phyloP scores from a whole-genome alignment of 2,888 invertebrate species.

The Nemotelus pantherinus region DNA sequence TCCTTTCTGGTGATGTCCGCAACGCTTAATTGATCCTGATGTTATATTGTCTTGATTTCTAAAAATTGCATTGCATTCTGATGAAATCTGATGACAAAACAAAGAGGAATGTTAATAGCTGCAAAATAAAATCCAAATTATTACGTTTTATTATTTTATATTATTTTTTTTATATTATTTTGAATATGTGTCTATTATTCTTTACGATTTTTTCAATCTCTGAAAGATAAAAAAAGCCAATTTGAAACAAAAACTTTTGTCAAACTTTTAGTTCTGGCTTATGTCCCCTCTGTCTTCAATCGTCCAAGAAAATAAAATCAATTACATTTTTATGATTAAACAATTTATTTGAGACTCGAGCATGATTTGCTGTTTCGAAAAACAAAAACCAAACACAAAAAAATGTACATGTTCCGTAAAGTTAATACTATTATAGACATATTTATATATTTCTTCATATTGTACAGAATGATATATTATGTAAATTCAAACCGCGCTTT shows the following conservation, averaged over 20 bases:
- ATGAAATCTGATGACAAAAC: no score
- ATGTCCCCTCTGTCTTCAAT: background rate
- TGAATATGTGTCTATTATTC: no score
- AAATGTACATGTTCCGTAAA: background rate
- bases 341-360: slow-evolving; percentile 15
- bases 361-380: background rate
- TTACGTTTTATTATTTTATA: no score
- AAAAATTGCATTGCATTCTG: no score
- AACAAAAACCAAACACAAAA: slow-evolving; percentile 5
- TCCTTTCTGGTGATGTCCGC: no score
- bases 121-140: no score
- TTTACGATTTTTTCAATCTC: no score
- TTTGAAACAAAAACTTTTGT: background rate
- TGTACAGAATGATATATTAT: slow-evolving; percentile 3
- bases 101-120: no score
- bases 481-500: background rate
- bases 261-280: background rate
- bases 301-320: background rate
- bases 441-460: background rate
- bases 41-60: no score
- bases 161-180: no score
- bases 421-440: slow-evolving; percentile 10
- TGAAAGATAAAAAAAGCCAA: background rate
- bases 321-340: background rate
- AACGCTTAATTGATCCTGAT: no score